Evolutionary conservation across 1,140 invertebrate species (phyloP), one percentile per base, ranked within the genome.

Genomic region (Melipona quadrifasciata): DNA sequence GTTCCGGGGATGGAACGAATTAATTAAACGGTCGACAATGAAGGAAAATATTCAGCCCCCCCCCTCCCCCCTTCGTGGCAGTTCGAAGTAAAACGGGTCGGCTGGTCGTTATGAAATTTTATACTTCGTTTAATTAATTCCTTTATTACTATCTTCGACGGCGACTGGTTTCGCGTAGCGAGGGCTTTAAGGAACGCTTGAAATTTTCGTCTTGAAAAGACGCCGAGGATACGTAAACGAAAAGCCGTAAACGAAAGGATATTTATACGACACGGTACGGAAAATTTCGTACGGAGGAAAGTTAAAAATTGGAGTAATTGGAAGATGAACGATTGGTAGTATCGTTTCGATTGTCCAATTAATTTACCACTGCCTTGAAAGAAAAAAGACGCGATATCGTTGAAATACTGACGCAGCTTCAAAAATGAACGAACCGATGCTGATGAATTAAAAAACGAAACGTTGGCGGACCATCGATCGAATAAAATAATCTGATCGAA

Each of bases 21-120:
- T 81, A 81, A 81, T 81, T 81, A 81, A 81, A 81, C 58, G 71
- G 39, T 61, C 80, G 80, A 81, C 71, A 81, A 64, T 53, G 80
- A 80, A 57, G 79, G 34, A 80, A 81, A 81, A 74, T 81, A 81
- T 81, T 81, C 77, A 68, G 77, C 77, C 61, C 34, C 39, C n/a
- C n/a, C n/a, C n/a, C n/a, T n/a, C n/a, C n/a, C n/a, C n/a, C n/a
- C n/a, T n/a, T n/a, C 51, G 39, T 47, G 51, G 53, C 64, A 78
- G 78, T 71, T 58, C 53, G 51, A 71, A 71, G 24, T 57, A 71
- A 27, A 70, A 55, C 24, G 34, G 51, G 78, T 27, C 27, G 78
- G 21, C 64, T 53, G 21, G 39, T 65, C 70, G 57, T 81, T 73
- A 61, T 64, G 80, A 81, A 81, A 81, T 81, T 74, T 81, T 81